A percentile compares a stretch with the other conserved stretches of the same genome.
phyloP scores from a whole-genome alignment of 2,113 vertebrate genomes.

The Kryptolebias marmoratus region DNA sequence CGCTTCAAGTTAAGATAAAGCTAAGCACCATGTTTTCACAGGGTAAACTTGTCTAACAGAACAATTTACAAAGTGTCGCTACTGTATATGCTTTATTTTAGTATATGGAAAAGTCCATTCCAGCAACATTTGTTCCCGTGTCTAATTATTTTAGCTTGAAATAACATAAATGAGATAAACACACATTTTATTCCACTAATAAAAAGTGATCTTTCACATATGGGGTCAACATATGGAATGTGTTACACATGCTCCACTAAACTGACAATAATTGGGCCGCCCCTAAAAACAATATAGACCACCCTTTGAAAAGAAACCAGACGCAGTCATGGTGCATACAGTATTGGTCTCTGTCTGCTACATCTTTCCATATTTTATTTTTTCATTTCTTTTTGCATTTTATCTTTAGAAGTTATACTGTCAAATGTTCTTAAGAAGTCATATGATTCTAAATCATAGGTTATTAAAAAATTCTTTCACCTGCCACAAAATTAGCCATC shows the following conservation, averaged over 20 bases:
- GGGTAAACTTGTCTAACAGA: no score
- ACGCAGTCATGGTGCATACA: conserved; percentile 27
- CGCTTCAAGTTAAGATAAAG: no score
- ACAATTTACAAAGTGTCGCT: no score
- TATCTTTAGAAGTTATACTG: conserved; percentile 7
- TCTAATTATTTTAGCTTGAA: not conserved
- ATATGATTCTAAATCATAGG: not conserved
- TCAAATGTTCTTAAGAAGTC: conserved; percentile 1
- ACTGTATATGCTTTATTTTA: no score
- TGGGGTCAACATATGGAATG: conserved; percentile 63
- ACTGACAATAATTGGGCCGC: conserved; percentile 54
- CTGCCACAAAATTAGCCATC: conserved; percentile 38
- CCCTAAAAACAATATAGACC: conserved; percentile 56
- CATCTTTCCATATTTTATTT: not conserved
- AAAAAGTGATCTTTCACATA: conserved; percentile 44
- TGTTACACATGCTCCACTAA: conserved; percentile 36
- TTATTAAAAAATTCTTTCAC: conserved; percentile 19
- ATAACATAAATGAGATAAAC: not conserved
- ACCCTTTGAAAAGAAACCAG: conserved; percentile 40
- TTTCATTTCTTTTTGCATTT: not conserved
- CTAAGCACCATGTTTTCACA: no score
- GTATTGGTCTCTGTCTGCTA: conserved; percentile 1
- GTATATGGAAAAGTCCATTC: no score
- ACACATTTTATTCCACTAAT: not conserved
- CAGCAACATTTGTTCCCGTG: no score